phyloP scores from a whole-genome alignment of 2,888 invertebrate species.

The Dynastes grantii region DNA sequence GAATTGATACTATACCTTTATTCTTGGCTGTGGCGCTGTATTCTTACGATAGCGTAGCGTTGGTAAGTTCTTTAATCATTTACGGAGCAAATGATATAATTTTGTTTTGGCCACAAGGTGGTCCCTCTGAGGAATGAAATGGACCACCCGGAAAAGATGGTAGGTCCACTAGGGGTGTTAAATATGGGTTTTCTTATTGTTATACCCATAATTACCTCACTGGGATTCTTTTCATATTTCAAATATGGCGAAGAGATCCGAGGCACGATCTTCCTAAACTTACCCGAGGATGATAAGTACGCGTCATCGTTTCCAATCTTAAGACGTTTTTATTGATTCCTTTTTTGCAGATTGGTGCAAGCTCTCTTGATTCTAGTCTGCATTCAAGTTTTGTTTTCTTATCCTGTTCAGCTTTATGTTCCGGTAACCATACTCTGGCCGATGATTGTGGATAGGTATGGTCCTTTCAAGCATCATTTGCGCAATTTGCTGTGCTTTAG shows the following conservation, averaged over 20 bases:
- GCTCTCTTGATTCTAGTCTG: constrained; percentile 88
- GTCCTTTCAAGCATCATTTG: constrained; percentile 74
- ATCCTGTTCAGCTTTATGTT: constrained; percentile 96
- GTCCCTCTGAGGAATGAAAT: constrained; percentile 95
- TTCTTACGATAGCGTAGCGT: constrained; percentile 96
- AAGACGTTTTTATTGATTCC: not conserved
- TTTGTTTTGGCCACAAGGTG: not conserved
- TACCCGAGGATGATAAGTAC: constrained; percentile 77
- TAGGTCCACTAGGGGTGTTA: constrained; percentile 86
- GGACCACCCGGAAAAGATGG: constrained; percentile 85
- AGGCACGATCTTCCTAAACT: constrained; percentile 92
- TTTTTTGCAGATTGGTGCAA: constrained; percentile 80
- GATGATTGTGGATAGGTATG: constrained; percentile 72
- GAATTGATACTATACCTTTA: constrained; percentile 79
- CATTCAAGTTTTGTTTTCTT: constrained; percentile 89
- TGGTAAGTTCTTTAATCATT: constrained; percentile 72
- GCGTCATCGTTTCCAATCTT: constrained; percentile 60
- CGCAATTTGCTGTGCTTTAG: constrained; percentile 82
- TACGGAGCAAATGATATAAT: not conserved
- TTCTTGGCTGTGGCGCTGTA: constrained; percentile 97
- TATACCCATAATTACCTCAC: constrained; percentile 82
- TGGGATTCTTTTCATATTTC: constrained; percentile 91
- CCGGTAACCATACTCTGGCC: constrained; percentile 94
- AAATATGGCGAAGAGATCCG: constrained; percentile 87
- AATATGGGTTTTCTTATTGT: constrained; percentile 93